phyloP scores from a whole-genome alignment of 2,113 vertebrate genomes.

The Percopsis transmontana region DNA sequence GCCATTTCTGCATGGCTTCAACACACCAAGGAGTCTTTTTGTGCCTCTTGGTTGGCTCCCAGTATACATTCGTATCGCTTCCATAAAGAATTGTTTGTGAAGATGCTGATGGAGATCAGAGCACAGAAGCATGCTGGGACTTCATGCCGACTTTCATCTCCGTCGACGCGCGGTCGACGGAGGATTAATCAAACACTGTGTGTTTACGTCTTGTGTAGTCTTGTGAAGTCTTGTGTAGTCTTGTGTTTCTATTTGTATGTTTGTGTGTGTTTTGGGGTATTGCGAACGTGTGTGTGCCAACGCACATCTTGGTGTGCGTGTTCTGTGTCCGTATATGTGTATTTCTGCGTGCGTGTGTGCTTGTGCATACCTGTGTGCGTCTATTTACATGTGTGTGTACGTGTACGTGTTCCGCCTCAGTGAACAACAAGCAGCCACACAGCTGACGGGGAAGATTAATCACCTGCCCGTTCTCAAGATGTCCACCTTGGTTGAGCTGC shows the following conservation, averaged over 20 bases:
- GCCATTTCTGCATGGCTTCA: conserved; percentile 56
- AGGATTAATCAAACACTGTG: conserved; percentile 44
- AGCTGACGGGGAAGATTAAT: conserved; percentile 33
- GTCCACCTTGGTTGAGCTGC: conserved; percentile 22
- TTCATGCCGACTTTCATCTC: conserved; percentile 38
- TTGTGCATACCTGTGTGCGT: background rate
- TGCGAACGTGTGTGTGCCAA: background rate
- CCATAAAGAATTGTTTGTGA: conserved; percentile 56
- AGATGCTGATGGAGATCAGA: conserved; percentile 47
- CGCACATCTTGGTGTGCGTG: background rate
- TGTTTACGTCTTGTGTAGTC: background rate
- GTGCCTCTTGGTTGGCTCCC: conserved; percentile 47
- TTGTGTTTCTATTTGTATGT: background rate
- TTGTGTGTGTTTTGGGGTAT: background rate
- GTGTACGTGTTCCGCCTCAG: conserved; percentile 36
- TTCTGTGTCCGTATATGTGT: background rate
- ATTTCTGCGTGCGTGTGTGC: background rate
- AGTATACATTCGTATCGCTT: conserved; percentile 15
- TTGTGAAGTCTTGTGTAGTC: background rate
- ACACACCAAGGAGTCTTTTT: conserved; percentile 38
- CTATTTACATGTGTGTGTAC: background rate
- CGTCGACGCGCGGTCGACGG: conserved; percentile 25
- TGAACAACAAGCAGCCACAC: conserved; percentile 8
- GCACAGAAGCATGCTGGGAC: conserved; percentile 44
- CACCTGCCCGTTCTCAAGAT: conserved; percentile 50